Conservation (phyloP, 2,888 invertebrate genomes). For the Xanthia icteritia region DNA sequence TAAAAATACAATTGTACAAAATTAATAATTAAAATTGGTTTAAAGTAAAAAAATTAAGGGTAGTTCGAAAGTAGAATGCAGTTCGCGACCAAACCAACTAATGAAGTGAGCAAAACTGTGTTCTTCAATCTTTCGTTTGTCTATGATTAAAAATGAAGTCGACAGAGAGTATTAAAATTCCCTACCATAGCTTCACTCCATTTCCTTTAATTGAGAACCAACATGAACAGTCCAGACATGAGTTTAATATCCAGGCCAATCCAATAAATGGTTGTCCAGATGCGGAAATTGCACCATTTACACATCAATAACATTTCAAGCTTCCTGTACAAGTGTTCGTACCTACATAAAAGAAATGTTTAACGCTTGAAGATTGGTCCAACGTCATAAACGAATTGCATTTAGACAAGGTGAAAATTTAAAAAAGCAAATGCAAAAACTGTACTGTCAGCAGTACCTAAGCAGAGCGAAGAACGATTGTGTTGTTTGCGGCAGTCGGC, state of each 20-base stretch:
- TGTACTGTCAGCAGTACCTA: background rate
- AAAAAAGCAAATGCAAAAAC: background rate
- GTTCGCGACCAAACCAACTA: background rate
- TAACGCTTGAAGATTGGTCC: background rate
- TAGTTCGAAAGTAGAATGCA: constrained; percentile 12
- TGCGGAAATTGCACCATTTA: constrained; percentile 22
- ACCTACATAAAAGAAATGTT: background rate
- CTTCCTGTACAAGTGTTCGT: constrained; percentile 22
- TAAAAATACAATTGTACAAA: background rate
- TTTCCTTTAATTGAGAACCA: background rate
- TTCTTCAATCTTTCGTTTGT: background rate
- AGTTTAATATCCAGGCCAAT: constrained; percentile 31
- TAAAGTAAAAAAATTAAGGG: too few relatives aligned
- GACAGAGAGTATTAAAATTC: background rate
- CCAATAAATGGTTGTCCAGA: constrained; percentile 23
- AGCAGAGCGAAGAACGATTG: too few relatives aligned
- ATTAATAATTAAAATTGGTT: background rate
- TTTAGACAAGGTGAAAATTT: background rate
- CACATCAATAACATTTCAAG: constrained; percentile 18
- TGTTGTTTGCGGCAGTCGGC: background rate
- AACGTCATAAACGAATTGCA: background rate
- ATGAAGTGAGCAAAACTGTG: background rate
- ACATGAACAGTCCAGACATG: background rate
- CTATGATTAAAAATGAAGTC: background rate
- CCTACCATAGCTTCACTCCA: background rate